These are phyloP conservation scores for Thumatha senex DNA, from an alignment of 2,888 invertebrate genomes.

Conservation along the genomic window DNA sequence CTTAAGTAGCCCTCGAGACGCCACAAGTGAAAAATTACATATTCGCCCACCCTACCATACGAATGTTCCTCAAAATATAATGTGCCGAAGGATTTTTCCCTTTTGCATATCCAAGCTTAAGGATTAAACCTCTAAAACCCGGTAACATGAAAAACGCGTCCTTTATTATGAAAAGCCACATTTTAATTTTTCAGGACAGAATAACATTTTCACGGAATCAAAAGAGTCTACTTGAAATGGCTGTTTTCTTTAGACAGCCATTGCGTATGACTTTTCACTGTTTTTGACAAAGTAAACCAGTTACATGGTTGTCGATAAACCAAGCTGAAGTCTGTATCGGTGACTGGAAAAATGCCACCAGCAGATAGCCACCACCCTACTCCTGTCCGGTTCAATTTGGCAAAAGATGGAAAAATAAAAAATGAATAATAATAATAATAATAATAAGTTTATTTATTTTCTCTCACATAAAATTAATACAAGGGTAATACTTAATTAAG, in stretches of 20 bases:
- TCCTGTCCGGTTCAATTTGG: too few relatives aligned
- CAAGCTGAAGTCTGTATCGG: too few relatives aligned
- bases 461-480: too few relatives aligned
- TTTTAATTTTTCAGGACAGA: constrained; percentile 27
- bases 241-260: background rate
- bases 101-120: constrained; percentile 46
- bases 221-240: constrained; percentile 12
- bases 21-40: constrained; percentile 11
- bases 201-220: constrained; percentile 19
- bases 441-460: too few relatives aligned
- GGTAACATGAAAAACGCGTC: constrained; percentile 29
- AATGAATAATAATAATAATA: too few relatives aligned
- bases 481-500: too few relatives aligned
- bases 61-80: constrained; percentile 16
- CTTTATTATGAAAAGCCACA: constrained; percentile 40
- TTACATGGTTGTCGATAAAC: too few relatives aligned
- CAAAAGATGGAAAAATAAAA: too few relatives aligned
- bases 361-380: too few relatives aligned
- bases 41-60: constrained; percentile 8
- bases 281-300: background rate
- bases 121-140: constrained; percentile 42
- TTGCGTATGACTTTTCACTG: constrained; percentile 1
- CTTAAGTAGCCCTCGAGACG: constrained; percentile 5
- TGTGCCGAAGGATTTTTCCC: constrained; percentile 35
- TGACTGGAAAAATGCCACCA: too few relatives aligned